Evolutionary conservation across 2,797 vertebrate genomes (phyloP).

Genomic region (Acanthopagrus latus): DNA sequence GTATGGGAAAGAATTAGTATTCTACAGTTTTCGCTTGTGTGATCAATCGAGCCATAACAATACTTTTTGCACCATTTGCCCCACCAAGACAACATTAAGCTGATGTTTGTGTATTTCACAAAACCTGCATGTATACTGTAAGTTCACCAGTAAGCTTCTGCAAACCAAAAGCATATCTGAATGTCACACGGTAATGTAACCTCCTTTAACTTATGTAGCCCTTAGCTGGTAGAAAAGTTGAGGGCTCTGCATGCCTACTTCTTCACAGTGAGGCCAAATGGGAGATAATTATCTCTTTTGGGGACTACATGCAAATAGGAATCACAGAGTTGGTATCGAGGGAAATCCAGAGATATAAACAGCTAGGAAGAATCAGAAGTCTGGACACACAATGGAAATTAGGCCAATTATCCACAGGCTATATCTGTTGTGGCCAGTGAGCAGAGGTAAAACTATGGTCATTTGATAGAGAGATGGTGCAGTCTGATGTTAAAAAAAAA

Average conservation of each 20-base stretch:
- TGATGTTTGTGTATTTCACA: conserved; percentile 1
- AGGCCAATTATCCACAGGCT: conserved; percentile 52
- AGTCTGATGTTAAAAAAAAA: neutral
- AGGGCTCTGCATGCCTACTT: conserved; percentile 14
- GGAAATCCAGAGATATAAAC: conserved; percentile 56
- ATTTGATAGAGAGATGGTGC: neutral
- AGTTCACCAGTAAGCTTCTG: neutral
- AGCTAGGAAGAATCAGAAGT: conserved; percentile 23
- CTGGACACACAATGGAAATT: conserved; percentile 50
- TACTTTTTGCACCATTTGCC: conserved; percentile 14
- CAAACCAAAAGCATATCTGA: neutral
- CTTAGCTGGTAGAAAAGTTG: neutral
- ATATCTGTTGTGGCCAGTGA: conserved; percentile 31
- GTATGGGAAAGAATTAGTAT: conserved; percentile 2
- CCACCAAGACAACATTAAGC: neutral
- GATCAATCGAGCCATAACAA: conserved; percentile 2
- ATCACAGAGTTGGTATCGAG: conserved; percentile 38
- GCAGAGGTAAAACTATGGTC: conserved; percentile 22
- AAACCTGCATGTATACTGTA: too few species aligned
- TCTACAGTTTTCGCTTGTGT: conserved; percentile 18
- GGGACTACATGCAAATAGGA: conserved; percentile 58
- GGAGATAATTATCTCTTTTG: conserved; percentile 64
- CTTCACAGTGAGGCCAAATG: conserved; percentile 36
- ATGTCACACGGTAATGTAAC: neutral
- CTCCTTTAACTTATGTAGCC: neutral